Evolutionary conservation across 2,797 vertebrate genomes (phyloP).

Genomic region (Tangara arthus): DNA sequence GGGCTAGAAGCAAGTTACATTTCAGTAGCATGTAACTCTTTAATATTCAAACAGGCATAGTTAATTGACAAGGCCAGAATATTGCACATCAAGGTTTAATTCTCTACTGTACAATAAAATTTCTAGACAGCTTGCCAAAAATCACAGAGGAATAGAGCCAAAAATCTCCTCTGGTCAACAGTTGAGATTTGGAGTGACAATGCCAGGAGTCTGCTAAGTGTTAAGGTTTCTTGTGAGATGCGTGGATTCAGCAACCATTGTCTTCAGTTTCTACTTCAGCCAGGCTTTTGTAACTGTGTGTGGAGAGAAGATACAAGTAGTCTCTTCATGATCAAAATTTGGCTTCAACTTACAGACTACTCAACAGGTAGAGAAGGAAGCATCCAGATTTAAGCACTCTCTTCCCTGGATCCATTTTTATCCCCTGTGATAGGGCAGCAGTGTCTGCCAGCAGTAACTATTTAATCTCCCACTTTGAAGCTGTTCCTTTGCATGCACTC

Average conservation of each 20-base stretch:
- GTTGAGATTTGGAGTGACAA: neutral
- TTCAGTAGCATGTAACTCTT: neutral
- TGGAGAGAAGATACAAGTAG: neutral
- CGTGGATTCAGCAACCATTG: neutral
- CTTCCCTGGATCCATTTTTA: neutral
- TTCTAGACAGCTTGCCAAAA: conserved; percentile 14
- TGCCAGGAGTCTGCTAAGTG: neutral
- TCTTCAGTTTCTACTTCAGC: neutral
- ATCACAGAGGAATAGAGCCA: neutral
- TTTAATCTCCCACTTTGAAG: neutral
- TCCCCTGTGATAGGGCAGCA: neutral
- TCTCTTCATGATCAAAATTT: neutral
- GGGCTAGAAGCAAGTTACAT: neutral
- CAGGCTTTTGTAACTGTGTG: neutral
- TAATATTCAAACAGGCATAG: neutral
- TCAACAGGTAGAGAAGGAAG: neutral
- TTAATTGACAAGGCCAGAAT: neutral
- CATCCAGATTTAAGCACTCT: neutral
- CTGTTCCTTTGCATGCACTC: neutral
- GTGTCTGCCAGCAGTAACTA: neutral
- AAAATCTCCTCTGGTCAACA: neutral
- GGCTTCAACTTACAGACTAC: neutral
- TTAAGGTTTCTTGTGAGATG: neutral
- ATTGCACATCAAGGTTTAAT: neutral
- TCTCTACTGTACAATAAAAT: neutral